Conservation (phyloP, 2,797 vertebrate genomes). For the Semotilus atromaculatus region DNA sequence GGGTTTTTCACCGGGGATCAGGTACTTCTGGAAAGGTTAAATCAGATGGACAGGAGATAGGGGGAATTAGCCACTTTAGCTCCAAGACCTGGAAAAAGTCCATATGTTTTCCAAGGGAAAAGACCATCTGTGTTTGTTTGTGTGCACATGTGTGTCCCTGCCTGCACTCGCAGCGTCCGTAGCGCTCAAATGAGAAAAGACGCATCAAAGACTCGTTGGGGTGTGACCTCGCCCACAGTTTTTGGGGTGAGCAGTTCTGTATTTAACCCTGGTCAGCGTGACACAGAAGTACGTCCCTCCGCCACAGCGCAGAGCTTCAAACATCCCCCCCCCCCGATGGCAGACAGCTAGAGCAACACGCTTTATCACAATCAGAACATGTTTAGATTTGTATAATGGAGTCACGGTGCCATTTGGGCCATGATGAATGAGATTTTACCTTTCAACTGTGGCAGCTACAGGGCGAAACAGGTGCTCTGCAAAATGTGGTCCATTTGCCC, state of each 20-base stretch:
- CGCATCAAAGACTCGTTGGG: constrained; percentile 72
- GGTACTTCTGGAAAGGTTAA: constrained; percentile 37
- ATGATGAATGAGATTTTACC: neutral
- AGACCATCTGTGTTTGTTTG: constrained; percentile 49
- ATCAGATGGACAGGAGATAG: constrained; percentile 13
- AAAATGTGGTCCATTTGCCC: neutral
- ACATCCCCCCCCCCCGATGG: constrained; percentile 66
- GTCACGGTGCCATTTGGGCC: neutral
- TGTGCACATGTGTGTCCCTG: constrained; percentile 32
- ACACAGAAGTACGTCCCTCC: constrained; percentile 62
- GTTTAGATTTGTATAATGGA: neutral
- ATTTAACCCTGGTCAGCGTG: constrained; percentile 73
- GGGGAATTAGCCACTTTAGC: constrained; percentile 16
- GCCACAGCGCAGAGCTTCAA: constrained; percentile 67
- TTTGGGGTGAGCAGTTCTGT: constrained; percentile 73
- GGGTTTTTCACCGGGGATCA: constrained; percentile 19
- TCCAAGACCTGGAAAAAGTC: constrained; percentile 18
- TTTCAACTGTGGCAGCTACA: neutral
- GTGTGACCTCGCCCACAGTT: constrained; percentile 74
- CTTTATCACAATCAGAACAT: neutral
- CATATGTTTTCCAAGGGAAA: constrained; percentile 51
- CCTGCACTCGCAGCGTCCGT: constrained; percentile 8
- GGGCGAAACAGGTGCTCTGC: neutral
- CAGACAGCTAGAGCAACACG: constrained; percentile 16
- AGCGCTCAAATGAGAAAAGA: constrained; percentile 53